These are phyloP conservation scores for Chaitophorus viminalis DNA, from an alignment of 2,888 invertebrate genomes.

Conservation along the genomic window DNA sequence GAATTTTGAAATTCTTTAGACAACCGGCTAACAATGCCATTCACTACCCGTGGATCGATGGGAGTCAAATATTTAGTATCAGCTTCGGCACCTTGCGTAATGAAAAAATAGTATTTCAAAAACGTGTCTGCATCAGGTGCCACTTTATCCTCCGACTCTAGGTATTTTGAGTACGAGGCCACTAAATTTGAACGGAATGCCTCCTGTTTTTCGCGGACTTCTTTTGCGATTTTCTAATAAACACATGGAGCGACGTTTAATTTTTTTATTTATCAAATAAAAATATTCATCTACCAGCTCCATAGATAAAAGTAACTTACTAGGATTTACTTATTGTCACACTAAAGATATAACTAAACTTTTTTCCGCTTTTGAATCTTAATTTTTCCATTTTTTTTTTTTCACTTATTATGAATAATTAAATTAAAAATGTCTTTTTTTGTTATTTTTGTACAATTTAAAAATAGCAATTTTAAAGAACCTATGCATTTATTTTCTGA, in stretches of 20 bases:
- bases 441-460: too few relatives aligned
- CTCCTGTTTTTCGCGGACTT: conserved; percentile 32
- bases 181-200: conserved; percentile 47
- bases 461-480: too few relatives aligned
- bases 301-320: too few relatives aligned
- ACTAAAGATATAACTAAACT: too few relatives aligned
- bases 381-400: too few relatives aligned
- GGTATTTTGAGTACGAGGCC: conserved; percentile 24
- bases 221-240: conserved; percentile 35
- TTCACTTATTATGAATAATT: too few relatives aligned
- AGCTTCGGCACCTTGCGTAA: conserved; percentile 55
- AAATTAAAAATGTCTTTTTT: too few relatives aligned
- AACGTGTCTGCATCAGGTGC: conserved; percentile 4
- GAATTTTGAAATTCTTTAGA: conserved; percentile 51
- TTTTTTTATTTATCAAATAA: too few relatives aligned
- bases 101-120: conserved; percentile 56
- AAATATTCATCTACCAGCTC: too few relatives aligned
- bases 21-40: conserved; percentile 33
- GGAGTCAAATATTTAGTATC: conserved; percentile 45
- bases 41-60: conserved; percentile 47
- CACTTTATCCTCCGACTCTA: not conserved
- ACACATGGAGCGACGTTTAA: not conserved
- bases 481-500: too few relatives aligned
- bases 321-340: too few relatives aligned
- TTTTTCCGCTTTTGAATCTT: too few relatives aligned